Conservation (phyloP, 2,113 vertebrate genomes). For the Triplophysa rosa region DNA sequence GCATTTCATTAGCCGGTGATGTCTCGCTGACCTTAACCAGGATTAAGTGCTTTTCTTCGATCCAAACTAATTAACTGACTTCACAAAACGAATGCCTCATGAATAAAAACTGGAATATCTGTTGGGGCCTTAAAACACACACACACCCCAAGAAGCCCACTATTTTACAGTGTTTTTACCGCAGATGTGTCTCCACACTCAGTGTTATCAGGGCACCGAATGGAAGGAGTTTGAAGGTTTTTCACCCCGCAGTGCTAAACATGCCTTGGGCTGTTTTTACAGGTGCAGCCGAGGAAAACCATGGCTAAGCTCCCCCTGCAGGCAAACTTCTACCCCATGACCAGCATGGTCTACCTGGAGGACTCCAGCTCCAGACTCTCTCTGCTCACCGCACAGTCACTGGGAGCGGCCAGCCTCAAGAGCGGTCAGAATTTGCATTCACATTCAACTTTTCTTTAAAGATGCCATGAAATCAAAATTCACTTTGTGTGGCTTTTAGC, state of each 20-base stretch:
- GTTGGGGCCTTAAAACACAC: background rate
- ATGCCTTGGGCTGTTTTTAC: conserved; percentile 35
- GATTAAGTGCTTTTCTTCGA: conserved; percentile 13
- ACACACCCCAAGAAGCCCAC: background rate
- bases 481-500: background rate
- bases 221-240: background rate
- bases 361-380: conserved; percentile 75
- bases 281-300: conserved; percentile 87
- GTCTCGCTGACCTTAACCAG: background rate
- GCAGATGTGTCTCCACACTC: conserved; percentile 7
- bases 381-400: conserved; percentile 86
- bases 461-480: background rate
- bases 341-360: conserved; percentile 84
- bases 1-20: conserved; percentile 25
- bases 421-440: conserved; percentile 72
- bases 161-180: conserved; percentile 4
- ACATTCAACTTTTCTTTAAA: background rate
- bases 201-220: background rate
- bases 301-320: conserved; percentile 88
- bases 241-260: background rate
- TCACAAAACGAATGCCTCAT: conserved; percentile 22
- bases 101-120: conserved; percentile 18
- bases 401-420: conserved; percentile 81
- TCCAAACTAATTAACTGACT: conserved; percentile 16
- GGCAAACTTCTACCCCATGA: conserved; percentile 93